These are phyloP conservation scores for Sebastes steindachneri DNA, from an alignment of 2,797 vertebrate species.

Conservation along the genomic window DNA sequence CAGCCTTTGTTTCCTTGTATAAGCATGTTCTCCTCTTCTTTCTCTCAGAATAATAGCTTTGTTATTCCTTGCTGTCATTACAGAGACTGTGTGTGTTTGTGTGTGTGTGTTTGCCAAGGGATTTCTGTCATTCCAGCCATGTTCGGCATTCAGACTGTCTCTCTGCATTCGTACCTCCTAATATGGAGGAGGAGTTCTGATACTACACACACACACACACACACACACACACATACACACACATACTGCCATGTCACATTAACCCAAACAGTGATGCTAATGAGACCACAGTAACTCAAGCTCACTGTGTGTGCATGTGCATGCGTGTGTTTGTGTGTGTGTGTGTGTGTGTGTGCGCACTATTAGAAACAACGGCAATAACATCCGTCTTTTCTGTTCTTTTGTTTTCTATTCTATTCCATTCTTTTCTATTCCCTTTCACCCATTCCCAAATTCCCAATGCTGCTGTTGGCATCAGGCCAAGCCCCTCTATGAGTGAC, in stretches of 20 bases:
- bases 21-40: constrained; percentile 59
- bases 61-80: constrained; percentile 65
- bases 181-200: constrained; percentile 55
- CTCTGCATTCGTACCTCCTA: constrained; percentile 54
- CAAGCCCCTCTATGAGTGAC: constrained; percentile 47
- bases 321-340: background rate
- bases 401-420: background rate
- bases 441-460: constrained; percentile 17
- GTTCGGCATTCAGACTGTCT: constrained; percentile 45
- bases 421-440: constrained; percentile 1
- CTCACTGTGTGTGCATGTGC: background rate
- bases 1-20: constrained; percentile 67
- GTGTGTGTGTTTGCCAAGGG: constrained; percentile 28
- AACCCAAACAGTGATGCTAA: constrained; percentile 23
- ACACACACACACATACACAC: background rate
- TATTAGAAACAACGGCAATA: background rate
- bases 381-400: background rate
- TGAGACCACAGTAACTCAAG: constrained; percentile 2
- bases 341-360: background rate
- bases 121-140: constrained; percentile 59
- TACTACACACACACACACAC: background rate
- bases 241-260: constrained; percentile 6
- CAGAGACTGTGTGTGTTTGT: constrained; percentile 11
- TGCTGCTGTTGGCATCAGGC: constrained; percentile 29
- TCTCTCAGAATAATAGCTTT: constrained; percentile 57